phyloP scores from a whole-genome alignment of 2,888 invertebrate species.

The Spisula subtruncata region DNA sequence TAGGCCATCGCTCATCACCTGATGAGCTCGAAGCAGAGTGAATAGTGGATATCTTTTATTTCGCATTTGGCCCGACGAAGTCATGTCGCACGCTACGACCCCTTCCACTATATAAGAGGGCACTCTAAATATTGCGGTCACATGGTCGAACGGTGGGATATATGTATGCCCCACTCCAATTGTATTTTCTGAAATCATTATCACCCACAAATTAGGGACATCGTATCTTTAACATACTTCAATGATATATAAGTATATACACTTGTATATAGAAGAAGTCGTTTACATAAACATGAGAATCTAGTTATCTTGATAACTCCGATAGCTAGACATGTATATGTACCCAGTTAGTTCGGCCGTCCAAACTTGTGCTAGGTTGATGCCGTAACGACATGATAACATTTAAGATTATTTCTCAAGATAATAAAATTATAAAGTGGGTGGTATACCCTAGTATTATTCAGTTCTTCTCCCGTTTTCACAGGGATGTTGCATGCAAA shows the following conservation, averaged over 20 bases:
- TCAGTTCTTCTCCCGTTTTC: conserved; percentile 28
- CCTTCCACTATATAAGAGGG: too few species aligned
- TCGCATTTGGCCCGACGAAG: too few species aligned
- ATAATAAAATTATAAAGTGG: conserved; percentile 44
- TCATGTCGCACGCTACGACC: too few species aligned
- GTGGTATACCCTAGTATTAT: neutral
- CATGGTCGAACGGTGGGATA: too few species aligned
- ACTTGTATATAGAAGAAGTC: neutral
- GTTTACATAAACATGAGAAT: neutral
- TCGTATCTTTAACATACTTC: neutral
- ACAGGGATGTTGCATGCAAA: conserved; percentile 42
- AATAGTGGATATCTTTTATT: too few species aligned
- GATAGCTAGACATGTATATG: conserved; percentile 1
- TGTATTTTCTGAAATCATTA: neutral
- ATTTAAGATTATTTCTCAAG: conserved; percentile 21
- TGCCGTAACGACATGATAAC: conserved; percentile 31
- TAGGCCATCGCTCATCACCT: too few species aligned
- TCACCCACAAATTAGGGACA: neutral
- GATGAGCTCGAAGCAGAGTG: too few species aligned
- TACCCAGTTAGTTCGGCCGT: conserved; percentile 28
- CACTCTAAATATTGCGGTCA: too few species aligned
- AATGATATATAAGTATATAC: conserved; percentile 7
- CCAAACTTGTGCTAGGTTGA: conserved; percentile 37
- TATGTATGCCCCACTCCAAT: neutral
- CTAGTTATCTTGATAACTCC: neutral